phyloP scores from a whole-genome alignment of 2,888 invertebrate species.

The Drosophila greeni region DNA sequence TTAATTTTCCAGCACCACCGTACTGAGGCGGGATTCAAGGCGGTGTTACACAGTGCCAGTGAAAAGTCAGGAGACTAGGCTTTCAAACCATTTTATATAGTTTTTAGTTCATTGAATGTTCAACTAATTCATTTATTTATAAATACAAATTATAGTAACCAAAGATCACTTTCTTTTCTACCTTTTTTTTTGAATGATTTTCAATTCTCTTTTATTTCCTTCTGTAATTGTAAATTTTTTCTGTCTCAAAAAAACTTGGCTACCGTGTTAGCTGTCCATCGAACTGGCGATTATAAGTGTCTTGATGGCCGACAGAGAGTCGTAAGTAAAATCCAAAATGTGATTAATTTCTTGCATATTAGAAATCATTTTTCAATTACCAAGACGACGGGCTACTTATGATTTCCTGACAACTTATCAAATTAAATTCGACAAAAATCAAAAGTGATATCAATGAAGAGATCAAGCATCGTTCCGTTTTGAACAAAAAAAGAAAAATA shows the following conservation, averaged over 20 bases:
- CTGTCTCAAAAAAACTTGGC: conserved; percentile 24
- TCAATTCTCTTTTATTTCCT: neutral
- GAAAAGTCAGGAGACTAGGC: neutral
- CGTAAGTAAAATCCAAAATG: conserved; percentile 66
- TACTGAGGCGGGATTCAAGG: conserved; percentile 17
- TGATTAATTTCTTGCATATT: conserved; percentile 74
- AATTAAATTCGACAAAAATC: conserved; percentile 70
- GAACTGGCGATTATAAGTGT: conserved; percentile 61
- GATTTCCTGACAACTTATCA: conserved; percentile 72
- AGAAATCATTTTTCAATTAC: conserved; percentile 75
- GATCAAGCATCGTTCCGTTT: conserved; percentile 54
- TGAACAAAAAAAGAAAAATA: conserved; percentile 4
- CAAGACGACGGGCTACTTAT: conserved; percentile 61
- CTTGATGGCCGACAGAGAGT: conserved; percentile 22
- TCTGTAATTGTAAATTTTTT: neutral
- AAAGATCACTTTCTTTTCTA: neutral
- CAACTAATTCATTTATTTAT: neutral
- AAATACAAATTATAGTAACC: neutral
- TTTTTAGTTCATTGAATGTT: neutral
- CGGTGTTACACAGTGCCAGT: conserved; percentile 13
- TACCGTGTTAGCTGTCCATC: conserved; percentile 71
- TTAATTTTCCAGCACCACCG: conserved; percentile 65
- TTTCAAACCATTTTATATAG: too few species aligned
- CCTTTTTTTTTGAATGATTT: neutral
- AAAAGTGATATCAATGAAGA: conserved; percentile 74